Base-by-base conservation (phyloP, 1,140 invertebrate species). In the Limonius californicus region DNA sequence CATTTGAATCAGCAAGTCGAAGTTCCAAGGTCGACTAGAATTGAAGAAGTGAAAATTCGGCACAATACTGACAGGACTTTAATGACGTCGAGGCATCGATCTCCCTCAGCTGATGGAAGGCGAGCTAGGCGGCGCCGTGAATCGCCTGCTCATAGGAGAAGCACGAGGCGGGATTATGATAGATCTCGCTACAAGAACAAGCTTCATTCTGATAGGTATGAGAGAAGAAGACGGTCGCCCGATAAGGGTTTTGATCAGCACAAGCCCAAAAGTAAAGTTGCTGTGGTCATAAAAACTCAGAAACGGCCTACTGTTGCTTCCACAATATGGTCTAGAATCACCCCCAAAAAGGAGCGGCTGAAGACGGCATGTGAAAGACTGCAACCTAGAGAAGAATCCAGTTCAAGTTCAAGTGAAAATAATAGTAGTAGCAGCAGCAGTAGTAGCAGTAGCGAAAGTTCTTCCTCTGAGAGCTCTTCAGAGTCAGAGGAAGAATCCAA, bases 281-380 rank as follows among this genome's bases (percentile, higher is more conserved):
- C 73, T 2, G 70, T 75, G 2, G 74, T 75, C 20, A 68, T 76
- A 20, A 76, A 72, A 68, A 72, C 68, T 27, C 73, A 69, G 21
- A 75, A 73, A 53, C 69, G 70, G 67, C 76, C 74, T 1, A 63
- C 68, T 2, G 74, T 77, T 2, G 74, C 74, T 8, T 77, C 76
- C 1, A 73, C 74, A 3, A 67, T 77, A 16, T 74, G 72, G 72
- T 74, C 74, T 8, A 68, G 70, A 4, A 63, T 57, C 54, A 21
- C 61, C 39, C 35, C 57, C 56, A 66, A 61, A 35, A 59, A 57
- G 19, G 16, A 61, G 39, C 15, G 54, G n/a, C 45, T 63, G 9
- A 47, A 61, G 50, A 59, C 60, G 2, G 47, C 57, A 3, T 62
- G 54, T 16, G 59, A 61, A 45, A 21, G 55, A 18, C 2, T 16